phyloP scores from a whole-genome alignment of 2,797 vertebrate species.

The Molothrus aeneus region DNA sequence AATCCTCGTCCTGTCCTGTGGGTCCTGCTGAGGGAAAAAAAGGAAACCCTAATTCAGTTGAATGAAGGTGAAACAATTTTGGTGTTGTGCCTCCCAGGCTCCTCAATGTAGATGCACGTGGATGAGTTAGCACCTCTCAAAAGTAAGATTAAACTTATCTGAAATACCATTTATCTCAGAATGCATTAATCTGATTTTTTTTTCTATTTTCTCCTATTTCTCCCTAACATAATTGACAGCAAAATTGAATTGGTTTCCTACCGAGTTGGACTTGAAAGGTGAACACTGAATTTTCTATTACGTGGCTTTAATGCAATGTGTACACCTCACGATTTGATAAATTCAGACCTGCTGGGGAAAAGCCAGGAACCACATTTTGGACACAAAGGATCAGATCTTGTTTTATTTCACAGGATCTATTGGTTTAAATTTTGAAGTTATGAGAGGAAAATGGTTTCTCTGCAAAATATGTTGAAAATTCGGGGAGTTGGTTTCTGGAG shows the following conservation, averaged over 20 bases:
- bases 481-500: neutral
- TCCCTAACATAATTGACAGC: slow-evolving; percentile 20
- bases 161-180: slow-evolving; percentile 50
- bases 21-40: neutral
- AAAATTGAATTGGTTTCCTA: slow-evolving; percentile 38
- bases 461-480: neutral
- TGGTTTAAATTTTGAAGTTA: neutral
- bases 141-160: slow-evolving; percentile 46
- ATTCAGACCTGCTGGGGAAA: slow-evolving; percentile 42
- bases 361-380: neutral
- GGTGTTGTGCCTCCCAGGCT: neutral
- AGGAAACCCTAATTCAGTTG: neutral
- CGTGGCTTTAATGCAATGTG: slow-evolving; percentile 34
- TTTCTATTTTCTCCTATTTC: slow-evolving; percentile 44
- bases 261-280: slow-evolving; percentile 12
- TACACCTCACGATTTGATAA: slow-evolving; percentile 18
- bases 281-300: slow-evolving; percentile 50
- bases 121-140: slow-evolving; percentile 37
- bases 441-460: slow-evolving; percentile 4
- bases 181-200: slow-evolving; percentile 37
- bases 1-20: neutral
- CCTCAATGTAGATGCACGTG: neutral
- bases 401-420: neutral
- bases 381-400: neutral
- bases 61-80: neutral